Percentiles rank a stretch among this genome's conserved stretches.
Evolutionary conservation across 2,888 invertebrate species (phyloP).

Genomic region (Phymatocera aterrima): DNA sequence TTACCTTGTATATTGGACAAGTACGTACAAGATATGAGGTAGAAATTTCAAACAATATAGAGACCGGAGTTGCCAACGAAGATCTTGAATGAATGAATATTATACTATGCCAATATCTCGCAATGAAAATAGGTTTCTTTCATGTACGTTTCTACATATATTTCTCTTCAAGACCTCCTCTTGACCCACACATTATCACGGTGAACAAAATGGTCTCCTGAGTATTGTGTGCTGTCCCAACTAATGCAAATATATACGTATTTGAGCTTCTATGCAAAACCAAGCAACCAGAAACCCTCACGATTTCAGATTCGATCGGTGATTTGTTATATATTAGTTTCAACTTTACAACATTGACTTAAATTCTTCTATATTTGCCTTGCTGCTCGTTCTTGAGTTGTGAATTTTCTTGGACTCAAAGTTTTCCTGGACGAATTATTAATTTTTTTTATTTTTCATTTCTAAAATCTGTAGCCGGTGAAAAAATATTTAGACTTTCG

Average conservation of each 20-base stretch:
- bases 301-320: no score
- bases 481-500: no score
- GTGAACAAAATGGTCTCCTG: not conserved
- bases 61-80: not conserved
- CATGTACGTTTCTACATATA: not conserved
- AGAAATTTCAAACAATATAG: not conserved
- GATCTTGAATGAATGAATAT: not conserved
- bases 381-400: no score
- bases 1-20: not conserved
- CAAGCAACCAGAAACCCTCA: no score
- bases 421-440: no score
- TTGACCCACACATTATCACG: constrained; percentile 23
- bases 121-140: not conserved
- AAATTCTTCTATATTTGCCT: no score
- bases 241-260: not conserved
- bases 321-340: no score
- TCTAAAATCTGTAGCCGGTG: no score
- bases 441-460: no score
- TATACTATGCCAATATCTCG: not conserved
- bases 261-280: no score
- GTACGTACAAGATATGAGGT: not conserved
- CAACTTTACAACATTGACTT: no score
- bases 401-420: no score
- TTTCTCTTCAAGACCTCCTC: not conserved
- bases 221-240: not conserved